Evolutionary conservation across 2,888 invertebrate genomes (phyloP).

Genomic region (Aproaerema taeniolella): DNA sequence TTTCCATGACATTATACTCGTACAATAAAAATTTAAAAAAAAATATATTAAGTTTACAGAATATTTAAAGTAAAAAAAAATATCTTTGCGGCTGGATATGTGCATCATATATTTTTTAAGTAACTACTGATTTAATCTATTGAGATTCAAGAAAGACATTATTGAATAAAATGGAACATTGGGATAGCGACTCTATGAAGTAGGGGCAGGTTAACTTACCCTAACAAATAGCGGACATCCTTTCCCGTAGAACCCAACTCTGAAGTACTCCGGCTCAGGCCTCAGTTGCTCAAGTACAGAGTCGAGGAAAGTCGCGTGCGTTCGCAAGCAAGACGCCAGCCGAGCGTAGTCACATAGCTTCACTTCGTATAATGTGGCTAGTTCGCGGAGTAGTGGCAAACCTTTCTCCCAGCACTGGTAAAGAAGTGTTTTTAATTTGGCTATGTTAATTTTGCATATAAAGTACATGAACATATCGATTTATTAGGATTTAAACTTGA

Average conservation of each 20-base stretch:
- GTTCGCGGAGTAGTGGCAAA: constrained; percentile 92
- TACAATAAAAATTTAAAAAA: no score
- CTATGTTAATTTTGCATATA: not conserved
- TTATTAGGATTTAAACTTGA: not conserved
- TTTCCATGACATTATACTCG: no score
- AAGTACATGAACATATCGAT: not conserved
- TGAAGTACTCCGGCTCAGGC: constrained; percentile 96
- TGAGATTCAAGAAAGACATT: no score
- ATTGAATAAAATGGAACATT: no score
- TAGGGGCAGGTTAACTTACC: no score
- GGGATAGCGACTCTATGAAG: no score
- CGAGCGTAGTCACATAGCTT: constrained; percentile 92
- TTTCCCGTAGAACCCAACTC: constrained; percentile 96
- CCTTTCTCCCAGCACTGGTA: constrained; percentile 96
- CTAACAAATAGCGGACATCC: constrained; percentile 96
- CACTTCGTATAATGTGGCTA: constrained; percentile 91
- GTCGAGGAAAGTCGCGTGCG: constrained; percentile 93
- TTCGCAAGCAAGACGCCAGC: constrained; percentile 88
- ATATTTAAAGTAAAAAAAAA: no score
- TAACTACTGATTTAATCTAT: no score
- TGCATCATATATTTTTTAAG: no score
- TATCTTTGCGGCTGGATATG: no score
- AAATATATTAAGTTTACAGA: no score
- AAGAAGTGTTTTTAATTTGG: no score
- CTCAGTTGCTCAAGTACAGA: constrained; percentile 92